Base-by-base conservation (phyloP, 2,797 vertebrate species). In the Geotrypetes seraphini region DNA sequence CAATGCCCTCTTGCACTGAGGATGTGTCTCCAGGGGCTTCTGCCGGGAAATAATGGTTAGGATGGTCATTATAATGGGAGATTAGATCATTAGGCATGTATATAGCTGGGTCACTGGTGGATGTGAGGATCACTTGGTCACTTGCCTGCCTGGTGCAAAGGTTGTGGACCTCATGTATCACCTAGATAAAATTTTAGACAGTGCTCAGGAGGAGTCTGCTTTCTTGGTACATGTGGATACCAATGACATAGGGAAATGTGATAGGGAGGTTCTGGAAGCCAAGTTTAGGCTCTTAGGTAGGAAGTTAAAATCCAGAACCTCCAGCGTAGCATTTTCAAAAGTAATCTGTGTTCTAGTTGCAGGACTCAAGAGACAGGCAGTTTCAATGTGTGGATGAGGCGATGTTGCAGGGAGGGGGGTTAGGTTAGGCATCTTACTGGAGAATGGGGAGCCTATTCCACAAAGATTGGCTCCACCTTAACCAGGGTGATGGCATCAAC, bases 401-500 rank as follows among this genome's bases (percentile, higher is more conserved):
- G 13, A 19, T 7, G 1, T 5, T 7, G 14, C 13, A 27, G 31
- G 16, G 26, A 21, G 8, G 23, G 6, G 3, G 16, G 8, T 3
- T 19, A 5, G n/a, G 14, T 6, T 4, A 16, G 9, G 24, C 12
- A 13, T 9, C 19, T 36, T 1, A 3, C 4, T 23, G 3, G 10
- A 15, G 25, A 0, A 0, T 13, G 18, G 17, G 0, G 5, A 7
- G 9, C 13, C 14, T 10, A 7, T 7, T 5, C 15, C 14, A 14
- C 22, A 23, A 0, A 0, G 1, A 32, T 46, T 12, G 0, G 31
- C 31, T 13, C 8, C 22, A 2, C 2, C 23, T 22, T 17, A 46
- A 3, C 22, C 3, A 1, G 11, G 19, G 33, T 0, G 0, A 27
- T n/a, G n/a, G n/a, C n/a, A n/a, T n/a, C n/a, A n/a, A n/a, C n/a